Conservation (phyloP, 1,140 invertebrate species). For the Drosophila varians region DNA sequence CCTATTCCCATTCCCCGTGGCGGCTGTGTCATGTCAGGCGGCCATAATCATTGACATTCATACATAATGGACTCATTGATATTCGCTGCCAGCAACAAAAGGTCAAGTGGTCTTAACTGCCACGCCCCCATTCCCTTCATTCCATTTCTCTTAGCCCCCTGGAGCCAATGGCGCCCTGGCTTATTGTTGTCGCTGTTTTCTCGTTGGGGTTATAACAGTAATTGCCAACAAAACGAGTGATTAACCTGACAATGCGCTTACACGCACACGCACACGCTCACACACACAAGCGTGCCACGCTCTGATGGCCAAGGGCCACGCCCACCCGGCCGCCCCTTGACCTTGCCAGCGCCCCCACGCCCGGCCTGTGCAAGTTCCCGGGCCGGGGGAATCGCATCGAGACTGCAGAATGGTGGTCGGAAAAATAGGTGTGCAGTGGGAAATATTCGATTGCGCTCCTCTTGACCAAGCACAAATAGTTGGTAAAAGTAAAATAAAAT, state of each 20-base stretch:
- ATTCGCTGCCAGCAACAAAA: constrained; percentile 71
- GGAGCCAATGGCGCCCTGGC: not conserved
- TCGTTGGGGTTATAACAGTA: constrained; percentile 69
- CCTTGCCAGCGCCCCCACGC: constrained; percentile 49
- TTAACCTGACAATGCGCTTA: constrained; percentile 69
- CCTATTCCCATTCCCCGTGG: constrained; percentile 4
- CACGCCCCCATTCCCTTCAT: not conserved
- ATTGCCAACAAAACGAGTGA: constrained; percentile 79
- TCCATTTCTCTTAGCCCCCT: too few relatives aligned
- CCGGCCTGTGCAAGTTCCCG: too few relatives aligned
- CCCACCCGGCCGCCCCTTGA: constrained; percentile 29
- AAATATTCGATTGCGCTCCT: too few relatives aligned
- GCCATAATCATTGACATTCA: constrained; percentile 76
- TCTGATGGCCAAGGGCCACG: not conserved
- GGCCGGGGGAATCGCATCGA: too few relatives aligned
- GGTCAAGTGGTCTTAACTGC: constrained; percentile 58
- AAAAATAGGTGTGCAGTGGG: not conserved
- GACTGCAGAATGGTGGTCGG: not conserved
- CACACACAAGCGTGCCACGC: constrained; percentile 22
- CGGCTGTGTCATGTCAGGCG: constrained; percentile 70
- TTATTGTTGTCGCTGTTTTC: constrained; percentile 52
- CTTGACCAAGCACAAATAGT: too few relatives aligned
- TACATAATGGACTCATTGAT: constrained; percentile 79
- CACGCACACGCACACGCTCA: constrained; percentile 18
- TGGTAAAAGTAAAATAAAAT: too few relatives aligned